Percentiles rank a stretch among this genome's conserved stretches.
phyloP scores from a whole-genome alignment of 30 jellyfish, hydroid and myxozoan genomes.

The Chrysaora quinquecirrha region DNA sequence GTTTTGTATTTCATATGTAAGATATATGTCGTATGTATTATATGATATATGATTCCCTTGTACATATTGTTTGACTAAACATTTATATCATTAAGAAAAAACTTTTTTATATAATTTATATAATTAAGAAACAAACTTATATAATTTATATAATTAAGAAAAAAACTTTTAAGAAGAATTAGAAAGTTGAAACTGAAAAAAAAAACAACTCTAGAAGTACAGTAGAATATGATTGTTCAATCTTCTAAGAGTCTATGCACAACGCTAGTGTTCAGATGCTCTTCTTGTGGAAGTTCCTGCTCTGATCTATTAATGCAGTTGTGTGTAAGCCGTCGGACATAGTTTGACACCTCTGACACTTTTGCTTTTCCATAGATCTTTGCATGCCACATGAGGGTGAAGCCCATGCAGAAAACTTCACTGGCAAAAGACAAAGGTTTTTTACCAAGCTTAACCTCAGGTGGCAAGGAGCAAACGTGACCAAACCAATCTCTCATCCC shows the following conservation, averaged over 20 bases:
- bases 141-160: too few species aligned
- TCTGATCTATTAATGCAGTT: conserved; percentile 7
- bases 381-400: conserved; percentile 28
- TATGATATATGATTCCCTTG: too few species aligned
- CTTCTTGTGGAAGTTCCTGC: not conserved
- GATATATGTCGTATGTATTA: too few species aligned
- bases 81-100: too few species aligned
- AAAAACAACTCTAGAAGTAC: too few species aligned
- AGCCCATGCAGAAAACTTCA: conserved; percentile 28
- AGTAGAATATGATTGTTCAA: not conserved
- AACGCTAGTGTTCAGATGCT: not conserved
- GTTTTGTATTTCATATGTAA: too few species aligned
- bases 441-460: conserved; percentile 12
- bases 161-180: too few species aligned
- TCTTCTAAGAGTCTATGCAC: not conserved
- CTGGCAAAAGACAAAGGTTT: conserved; percentile 6
- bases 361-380: not conserved
- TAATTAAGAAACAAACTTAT: too few species aligned
- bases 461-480: not conserved
- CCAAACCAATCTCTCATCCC: not conserved
- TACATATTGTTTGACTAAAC: too few species aligned
- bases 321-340: conserved; percentile 19
- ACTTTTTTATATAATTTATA: too few species aligned
- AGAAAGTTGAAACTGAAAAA: too few species aligned
- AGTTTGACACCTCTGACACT: conserved; percentile 10